Percentiles rank a stretch among this genome's conserved stretches.
These are phyloP conservation scores for Aphidius ervi DNA, from an alignment of 1,140 invertebrate genomes.

Conservation along the genomic window DNA sequence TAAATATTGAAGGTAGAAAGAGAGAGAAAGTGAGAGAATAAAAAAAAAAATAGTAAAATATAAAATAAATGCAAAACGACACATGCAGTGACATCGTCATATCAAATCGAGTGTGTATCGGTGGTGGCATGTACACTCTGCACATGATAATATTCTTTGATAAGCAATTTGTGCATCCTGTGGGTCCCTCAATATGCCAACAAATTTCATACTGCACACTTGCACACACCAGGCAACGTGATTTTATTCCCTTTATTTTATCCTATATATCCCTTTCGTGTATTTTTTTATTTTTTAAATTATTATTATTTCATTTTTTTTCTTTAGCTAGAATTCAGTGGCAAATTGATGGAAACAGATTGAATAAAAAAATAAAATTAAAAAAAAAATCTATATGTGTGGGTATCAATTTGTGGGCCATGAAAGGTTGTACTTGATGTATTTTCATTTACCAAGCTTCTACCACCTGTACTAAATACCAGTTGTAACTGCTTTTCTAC, in stretches of 20 bases:
- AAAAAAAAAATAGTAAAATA: conserved; percentile 5
- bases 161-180: conserved; percentile 48
- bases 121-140: conserved; percentile 30
- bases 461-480: conserved; percentile 27
- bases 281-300: conserved; percentile 1
- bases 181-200: conserved; percentile 18
- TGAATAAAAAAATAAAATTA: background rate
- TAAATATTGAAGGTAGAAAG: background rate
- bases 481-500: conserved; percentile 1
- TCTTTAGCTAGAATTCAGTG: background rate
- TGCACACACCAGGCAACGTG: conserved; percentile 5
- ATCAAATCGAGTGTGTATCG: conserved; percentile 49
- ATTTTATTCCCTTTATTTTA: conserved; percentile 18
- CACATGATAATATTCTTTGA: conserved; percentile 47
- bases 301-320: conserved; percentile 8
- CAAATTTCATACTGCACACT: conserved; percentile 21
- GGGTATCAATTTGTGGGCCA: conserved; percentile 38
- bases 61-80: conserved; percentile 19
- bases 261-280: background rate
- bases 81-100: conserved; percentile 33
- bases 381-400: conserved; percentile 24
- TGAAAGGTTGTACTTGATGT: conserved; percentile 45
- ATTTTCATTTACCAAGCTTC: conserved; percentile 43
- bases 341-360: conserved; percentile 5
- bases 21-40: background rate